phyloP scores from a whole-genome alignment of 2,888 invertebrate species.

The Cataglyphis altisquamis region DNA sequence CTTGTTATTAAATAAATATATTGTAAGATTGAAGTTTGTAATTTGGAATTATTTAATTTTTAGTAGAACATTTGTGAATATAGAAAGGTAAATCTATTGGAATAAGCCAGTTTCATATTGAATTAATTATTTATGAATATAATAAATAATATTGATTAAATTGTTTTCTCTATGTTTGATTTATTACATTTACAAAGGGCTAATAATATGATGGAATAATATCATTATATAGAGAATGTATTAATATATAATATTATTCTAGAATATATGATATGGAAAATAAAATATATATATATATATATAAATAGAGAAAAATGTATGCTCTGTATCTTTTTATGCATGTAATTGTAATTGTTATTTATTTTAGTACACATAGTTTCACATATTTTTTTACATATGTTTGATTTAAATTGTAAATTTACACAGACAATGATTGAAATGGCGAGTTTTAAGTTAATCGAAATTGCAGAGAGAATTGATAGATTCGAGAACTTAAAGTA shows the following conservation, averaged over 20 bases:
- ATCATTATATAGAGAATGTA: not conserved
- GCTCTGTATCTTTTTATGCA: not conserved
- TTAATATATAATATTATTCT: not conserved
- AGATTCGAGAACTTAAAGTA: slow-evolving; percentile 32
- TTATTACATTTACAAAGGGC: not conserved
- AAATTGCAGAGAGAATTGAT: slow-evolving; percentile 47
- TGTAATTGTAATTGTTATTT: not conserved
- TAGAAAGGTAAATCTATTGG: not conserved
- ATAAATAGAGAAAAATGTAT: not conserved
- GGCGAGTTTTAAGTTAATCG: not conserved
- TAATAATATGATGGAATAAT: not conserved
- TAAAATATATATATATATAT: not conserved
- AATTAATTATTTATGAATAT: slow-evolving; percentile 11
- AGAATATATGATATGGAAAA: not conserved
- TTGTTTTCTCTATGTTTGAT: not conserved
- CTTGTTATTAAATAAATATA: not conserved
- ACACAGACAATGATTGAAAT: not conserved
- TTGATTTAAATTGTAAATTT: not conserved
- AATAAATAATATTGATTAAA: slow-evolving; percentile 10
- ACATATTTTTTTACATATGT: not conserved
- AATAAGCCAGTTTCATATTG: not conserved
- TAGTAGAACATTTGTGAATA: not conserved
- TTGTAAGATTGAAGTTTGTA: not conserved
- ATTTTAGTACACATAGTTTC: not conserved
- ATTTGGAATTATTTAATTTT: not conserved